phyloP scores from a whole-genome alignment of 2,888 invertebrate species.

The Ellobium chinense region DNA sequence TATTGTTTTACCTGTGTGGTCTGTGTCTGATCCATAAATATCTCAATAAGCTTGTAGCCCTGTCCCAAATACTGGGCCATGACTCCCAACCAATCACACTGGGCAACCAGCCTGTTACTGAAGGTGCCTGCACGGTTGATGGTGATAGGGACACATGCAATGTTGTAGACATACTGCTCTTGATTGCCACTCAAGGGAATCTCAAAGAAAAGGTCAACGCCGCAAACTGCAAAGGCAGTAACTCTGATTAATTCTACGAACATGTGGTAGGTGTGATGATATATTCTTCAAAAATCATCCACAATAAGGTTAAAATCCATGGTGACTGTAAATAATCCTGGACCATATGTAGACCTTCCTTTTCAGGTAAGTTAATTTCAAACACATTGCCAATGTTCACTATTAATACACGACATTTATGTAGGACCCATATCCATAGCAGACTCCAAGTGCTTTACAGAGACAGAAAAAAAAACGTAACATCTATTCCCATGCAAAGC shows the following conservation, averaged over 20 bases:
- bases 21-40: slow-evolving; percentile 64
- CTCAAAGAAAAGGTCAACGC: slow-evolving; percentile 74
- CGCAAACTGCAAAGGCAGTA: slow-evolving; percentile 63
- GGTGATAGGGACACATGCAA: slow-evolving; percentile 57
- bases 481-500: too few species aligned
- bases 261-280: too few species aligned
- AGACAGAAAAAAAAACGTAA: too few species aligned
- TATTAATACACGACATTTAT: too few species aligned
- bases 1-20: slow-evolving; percentile 31
- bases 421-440: too few species aligned
- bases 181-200: slow-evolving; percentile 59
- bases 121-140: slow-evolving; percentile 42
- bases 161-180: slow-evolving; percentile 66
- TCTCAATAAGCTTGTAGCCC: slow-evolving; percentile 74
- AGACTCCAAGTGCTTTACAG: too few species aligned
- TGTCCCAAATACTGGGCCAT: slow-evolving; percentile 64
- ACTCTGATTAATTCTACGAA: background rate
- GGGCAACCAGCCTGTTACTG: slow-evolving; percentile 17
- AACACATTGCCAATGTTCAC: too few species aligned
- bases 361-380: too few species aligned
- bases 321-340: too few species aligned
- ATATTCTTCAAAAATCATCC: too few species aligned
- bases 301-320: too few species aligned
- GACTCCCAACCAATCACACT: slow-evolving; percentile 68
- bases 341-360: too few species aligned